These are phyloP conservation scores for Cydia splendana DNA, from an alignment of 1,140 invertebrate genomes.

Conservation along the genomic window DNA sequence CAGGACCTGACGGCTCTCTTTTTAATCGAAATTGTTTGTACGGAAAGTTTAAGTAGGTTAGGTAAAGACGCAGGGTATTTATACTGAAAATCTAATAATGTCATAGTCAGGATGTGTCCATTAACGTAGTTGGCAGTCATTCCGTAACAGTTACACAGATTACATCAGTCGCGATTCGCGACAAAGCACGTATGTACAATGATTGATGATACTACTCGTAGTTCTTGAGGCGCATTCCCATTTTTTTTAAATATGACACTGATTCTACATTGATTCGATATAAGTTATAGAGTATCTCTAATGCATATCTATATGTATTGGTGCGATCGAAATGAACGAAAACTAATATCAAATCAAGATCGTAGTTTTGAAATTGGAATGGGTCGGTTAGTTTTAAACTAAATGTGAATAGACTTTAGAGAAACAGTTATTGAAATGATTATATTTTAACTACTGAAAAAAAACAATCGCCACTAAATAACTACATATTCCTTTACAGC, in stretches of 20 bases:
- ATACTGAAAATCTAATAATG: background rate
- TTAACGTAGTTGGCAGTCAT: slow-evolving; percentile 9
- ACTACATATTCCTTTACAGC: too few relatives aligned
- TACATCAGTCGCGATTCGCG: background rate
- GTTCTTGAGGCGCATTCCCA: background rate
- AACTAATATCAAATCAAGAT: background rate
- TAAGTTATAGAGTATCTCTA: too few relatives aligned
- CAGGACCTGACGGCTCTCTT: too few relatives aligned
- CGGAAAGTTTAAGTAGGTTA: too few relatives aligned
- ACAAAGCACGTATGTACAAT: slow-evolving; percentile 22
- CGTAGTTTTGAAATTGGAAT: background rate
- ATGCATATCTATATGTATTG: too few relatives aligned
- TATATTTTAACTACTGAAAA: too few relatives aligned
- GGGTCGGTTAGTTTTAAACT: slow-evolving; percentile 4
- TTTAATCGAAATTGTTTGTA: too few relatives aligned
- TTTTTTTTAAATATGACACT: background rate
- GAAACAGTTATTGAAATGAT: background rate
- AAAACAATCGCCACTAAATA: too few relatives aligned
- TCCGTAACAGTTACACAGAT: background rate
- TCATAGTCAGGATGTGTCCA: slow-evolving; percentile 1
- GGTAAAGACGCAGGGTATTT: background rate
- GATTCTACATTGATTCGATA: background rate
- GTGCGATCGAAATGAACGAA: background rate
- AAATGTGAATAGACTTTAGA: background rate
- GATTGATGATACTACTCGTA: slow-evolving; percentile 16